Base-by-base conservation (phyloP, 2,113 vertebrate species). In the Tympanuchus pallidicinctus region DNA sequence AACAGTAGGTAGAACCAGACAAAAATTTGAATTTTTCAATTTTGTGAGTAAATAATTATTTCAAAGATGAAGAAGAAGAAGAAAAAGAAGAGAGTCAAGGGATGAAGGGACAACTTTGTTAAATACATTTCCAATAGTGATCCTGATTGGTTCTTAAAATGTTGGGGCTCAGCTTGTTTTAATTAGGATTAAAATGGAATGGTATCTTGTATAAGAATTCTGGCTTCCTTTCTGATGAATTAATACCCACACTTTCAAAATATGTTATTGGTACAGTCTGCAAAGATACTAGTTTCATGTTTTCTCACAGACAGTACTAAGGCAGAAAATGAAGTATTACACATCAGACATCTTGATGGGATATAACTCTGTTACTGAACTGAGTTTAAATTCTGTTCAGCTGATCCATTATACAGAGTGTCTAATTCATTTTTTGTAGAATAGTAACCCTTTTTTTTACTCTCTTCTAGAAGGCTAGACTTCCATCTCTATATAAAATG, bases 261-360 rank as follows among this genome's bases (percentile, higher is more conserved):
- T 81, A 76, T 61, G 79, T 63, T 84, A 95, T 93, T 84, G 93
- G 80, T 61, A 91, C 78, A 74, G 74, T 60, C 84, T 96, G 30
- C 89, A 95, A 89, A 85, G 89, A 96, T 79, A 75, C 74, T 94
- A 65, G 32, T 16, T 97, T 94, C 89, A 79, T 95, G n/a, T 92
- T 96, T 96, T 97, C 91, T 97, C 93, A 88, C 52, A 88, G 89
- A 38, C 25, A 40, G 88, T 86, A 95, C 95, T 95, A 92, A 89
- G 80, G 64, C 87, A 91, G 86, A 88, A 97, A 94, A 94, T 94
- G 93, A 97, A 97, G 95, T 95, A 93, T 61, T 93, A 42, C 52
- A 65, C 73, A 71, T 76, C 88, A 91, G 36, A 7, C 82, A 90
- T 94, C 87, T 96, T 96, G 36, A 94, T 96, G 92, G 57, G 66